A percentile compares a stretch with the other conserved stretches of the same genome.
Evolutionary conservation across 2,113 vertebrate genomes (phyloP).

Genomic region (Takifugu flavidus): DNA sequence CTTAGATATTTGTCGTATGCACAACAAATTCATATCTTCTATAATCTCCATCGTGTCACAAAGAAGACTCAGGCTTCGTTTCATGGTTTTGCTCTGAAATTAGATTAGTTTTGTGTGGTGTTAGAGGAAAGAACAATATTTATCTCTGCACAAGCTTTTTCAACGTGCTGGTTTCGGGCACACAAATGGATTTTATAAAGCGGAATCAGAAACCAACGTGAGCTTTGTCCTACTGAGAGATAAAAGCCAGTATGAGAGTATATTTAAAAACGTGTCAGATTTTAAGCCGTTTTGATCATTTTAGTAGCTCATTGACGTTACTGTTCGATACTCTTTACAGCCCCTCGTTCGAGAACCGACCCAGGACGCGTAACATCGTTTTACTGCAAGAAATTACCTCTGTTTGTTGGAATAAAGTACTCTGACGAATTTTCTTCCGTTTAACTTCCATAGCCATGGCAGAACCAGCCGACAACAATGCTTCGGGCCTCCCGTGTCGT

Average conservation of each 20-base stretch:
- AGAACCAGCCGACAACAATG: constrained; percentile 62
- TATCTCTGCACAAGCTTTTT: not conserved
- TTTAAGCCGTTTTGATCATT: not conserved
- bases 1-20: constrained; percentile 57
- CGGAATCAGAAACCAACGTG: not conserved
- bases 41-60: constrained; percentile 49
- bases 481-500: constrained; percentile 39
- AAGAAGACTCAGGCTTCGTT: constrained; percentile 35
- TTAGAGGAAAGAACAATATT: constrained; percentile 6
- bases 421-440: constrained; percentile 74
- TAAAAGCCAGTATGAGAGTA: not conserved
- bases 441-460: constrained; percentile 78
- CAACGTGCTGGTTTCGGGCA: constrained; percentile 18
- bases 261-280: not conserved
- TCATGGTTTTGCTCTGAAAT: constrained; percentile 44
- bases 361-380: not conserved
- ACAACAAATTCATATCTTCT: constrained; percentile 57
- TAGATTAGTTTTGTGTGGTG: constrained; percentile 13
- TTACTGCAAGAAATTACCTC: constrained; percentile 58
- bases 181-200: not conserved
- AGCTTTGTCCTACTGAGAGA: constrained; percentile 1
- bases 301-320: not conserved
- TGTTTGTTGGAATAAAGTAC: constrained; percentile 58
- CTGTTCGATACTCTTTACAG: constrained; percentile 23
- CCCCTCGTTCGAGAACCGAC: no score